Percentiles rank a stretch among this genome's conserved stretches.
Conservation (phyloP, 2,797 vertebrate species). For the Mus spretus region DNA sequence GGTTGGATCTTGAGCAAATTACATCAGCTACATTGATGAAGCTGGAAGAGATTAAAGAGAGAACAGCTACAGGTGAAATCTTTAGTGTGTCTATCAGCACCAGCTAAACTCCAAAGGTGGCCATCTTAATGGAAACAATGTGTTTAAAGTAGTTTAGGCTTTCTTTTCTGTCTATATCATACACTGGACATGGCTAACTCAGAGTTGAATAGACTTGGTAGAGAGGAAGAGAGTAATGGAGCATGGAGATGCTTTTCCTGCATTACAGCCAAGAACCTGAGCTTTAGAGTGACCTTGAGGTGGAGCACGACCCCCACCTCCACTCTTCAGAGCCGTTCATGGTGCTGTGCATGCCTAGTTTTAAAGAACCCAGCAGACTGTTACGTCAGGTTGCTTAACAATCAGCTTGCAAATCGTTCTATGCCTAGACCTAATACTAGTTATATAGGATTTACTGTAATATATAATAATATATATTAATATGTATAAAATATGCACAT, state of each 20-base stretch:
- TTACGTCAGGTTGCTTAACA: constrained; percentile 26
- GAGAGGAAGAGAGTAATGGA: not conserved
- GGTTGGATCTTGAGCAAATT: constrained; percentile 95
- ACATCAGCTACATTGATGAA: constrained; percentile 96
- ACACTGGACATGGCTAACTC: not conserved
- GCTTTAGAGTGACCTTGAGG: not conserved
- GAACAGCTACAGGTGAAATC: constrained; percentile 93
- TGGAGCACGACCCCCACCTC: not conserved
- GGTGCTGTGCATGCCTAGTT: not conserved
- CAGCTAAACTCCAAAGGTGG: not conserved
- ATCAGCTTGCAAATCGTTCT: not conserved
- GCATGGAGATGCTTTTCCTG: not conserved
- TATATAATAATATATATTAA: no score
- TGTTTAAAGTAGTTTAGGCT: not conserved
- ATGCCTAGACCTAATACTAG: not conserved
- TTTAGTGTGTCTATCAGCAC: not conserved
- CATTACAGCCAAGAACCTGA: not conserved
- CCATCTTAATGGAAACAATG: not conserved
- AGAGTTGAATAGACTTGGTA: not conserved
- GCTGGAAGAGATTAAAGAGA: constrained; percentile 98
- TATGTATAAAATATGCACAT: not conserved
- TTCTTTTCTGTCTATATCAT: not conserved
- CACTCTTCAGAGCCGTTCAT: not conserved
- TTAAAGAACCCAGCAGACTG: constrained; percentile 3
- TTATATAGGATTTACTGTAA: not conserved